Percentiles rank a stretch among this genome's conserved stretches.
Conservation (phyloP, 2,888 invertebrate species). For the Tetanocera ferruginea region DNA sequence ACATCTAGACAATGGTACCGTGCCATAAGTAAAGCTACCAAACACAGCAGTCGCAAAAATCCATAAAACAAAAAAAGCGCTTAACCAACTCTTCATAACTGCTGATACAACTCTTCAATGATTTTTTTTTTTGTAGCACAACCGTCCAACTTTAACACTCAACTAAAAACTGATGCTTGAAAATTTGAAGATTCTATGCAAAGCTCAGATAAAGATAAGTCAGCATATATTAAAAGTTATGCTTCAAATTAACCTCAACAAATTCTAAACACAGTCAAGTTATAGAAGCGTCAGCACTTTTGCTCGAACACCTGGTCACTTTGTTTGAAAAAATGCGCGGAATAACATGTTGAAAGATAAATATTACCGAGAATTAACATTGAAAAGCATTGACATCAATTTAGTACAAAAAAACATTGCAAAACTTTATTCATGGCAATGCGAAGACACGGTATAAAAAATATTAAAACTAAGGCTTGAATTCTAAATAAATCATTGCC, state of each 20-base stretch:
- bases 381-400: slow-evolving; percentile 2
- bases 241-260: too few species aligned
- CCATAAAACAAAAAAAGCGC: not conserved
- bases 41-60: not conserved
- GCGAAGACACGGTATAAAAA: not conserved
- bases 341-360: not conserved
- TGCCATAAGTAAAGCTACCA: slow-evolving; percentile 4
- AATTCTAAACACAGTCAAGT: too few species aligned
- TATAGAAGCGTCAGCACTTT: too few species aligned
- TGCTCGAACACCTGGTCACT: not conserved
- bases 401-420: slow-evolving; percentile 1
- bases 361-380: not conserved
- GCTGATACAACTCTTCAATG: not conserved
- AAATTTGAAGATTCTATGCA: too few species aligned
- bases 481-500: not conserved
- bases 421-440: slow-evolving; percentile 24
- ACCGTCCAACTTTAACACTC: not conserved
- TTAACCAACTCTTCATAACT: not conserved
- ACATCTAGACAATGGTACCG: slow-evolving; percentile 41
- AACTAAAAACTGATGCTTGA: too few species aligned
- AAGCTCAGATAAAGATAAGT: too few species aligned
- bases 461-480: slow-evolving; percentile 18
- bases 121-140: not conserved
- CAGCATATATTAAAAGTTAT: too few species aligned
- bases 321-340: not conserved